Evolutionary conservation across 2,113 vertebrate species (phyloP).

Genomic region (Aleadryas rufinucha): DNA sequence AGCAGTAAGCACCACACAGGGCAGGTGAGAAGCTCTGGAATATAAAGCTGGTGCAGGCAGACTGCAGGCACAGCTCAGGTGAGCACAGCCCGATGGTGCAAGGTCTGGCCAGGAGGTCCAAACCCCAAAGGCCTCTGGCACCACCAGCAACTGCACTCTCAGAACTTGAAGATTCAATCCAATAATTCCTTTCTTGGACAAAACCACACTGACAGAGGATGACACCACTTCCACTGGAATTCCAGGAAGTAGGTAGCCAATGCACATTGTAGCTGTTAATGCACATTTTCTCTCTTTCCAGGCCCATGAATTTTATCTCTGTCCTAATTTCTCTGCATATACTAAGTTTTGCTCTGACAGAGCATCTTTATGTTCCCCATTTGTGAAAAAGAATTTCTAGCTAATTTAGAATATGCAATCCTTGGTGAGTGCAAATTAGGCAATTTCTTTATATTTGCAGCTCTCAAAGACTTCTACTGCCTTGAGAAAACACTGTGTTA

Average conservation of each 20-base stretch:
- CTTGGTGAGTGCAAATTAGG: neutral
- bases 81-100: neutral
- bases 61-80: neutral
- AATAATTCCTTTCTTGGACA: neutral
- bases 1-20: neutral
- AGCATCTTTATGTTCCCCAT: neutral
- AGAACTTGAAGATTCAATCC: neutral
- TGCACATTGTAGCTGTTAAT: neutral
- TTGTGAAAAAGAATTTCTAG: neutral
- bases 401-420: neutral
- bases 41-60: fast-evolving
- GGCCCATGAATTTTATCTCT: neutral
- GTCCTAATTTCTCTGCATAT: neutral
- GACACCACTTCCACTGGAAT: neutral
- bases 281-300: neutral
- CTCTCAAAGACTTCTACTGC: neutral
- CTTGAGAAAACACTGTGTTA: conserved; percentile 25
- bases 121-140: neutral
- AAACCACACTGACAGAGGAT: neutral
- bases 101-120: neutral
- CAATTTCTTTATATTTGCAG: neutral
- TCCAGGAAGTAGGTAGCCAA: neutral
- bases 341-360: neutral
- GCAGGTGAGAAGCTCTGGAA: neutral
- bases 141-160: neutral